Base-by-base conservation (phyloP, 2,797 vertebrate genomes). In the Sebastes diploproa region DNA sequence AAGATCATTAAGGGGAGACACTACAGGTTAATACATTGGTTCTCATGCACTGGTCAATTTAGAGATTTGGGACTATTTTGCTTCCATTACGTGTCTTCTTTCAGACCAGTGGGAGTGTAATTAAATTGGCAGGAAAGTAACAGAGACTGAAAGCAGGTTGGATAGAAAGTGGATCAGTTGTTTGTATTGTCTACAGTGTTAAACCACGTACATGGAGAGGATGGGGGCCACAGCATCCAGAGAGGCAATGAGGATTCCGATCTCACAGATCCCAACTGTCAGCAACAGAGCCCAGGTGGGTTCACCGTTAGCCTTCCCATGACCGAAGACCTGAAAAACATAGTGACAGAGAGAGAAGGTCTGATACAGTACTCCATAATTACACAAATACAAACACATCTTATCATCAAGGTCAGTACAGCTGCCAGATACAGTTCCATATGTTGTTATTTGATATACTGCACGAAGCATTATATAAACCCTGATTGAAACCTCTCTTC, bases 251-350 rank as follows among this genome's bases (percentile, higher is more conserved):
- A 99, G 96, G 88, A 99, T 97, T 83, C 98, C 98, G 1, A 96
- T 98, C 92, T 99, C 98, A 74, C 98, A 99, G 92, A 99, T 98
- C 36, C 94, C 94, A 16, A 97, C 96, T 0, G 98, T 99, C 84
- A 99, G 94, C 63, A 99, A 76, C 83, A 99, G 93, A 50, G 97
- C 98, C 98, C 98, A 99, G 0, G 98, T 99, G 34, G 98, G 98
- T 87, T 99, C 98, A n/a, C 97, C 97, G 0, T 98, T 99, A 62
- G 96, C 89, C 89, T 99, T 99, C 32, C 98, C 97, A 8, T 98
- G 98, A 86, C 98, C 97, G 38, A 99, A 99, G 54, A 99, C 94
- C 98, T 99, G 88, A 83, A 5, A 2, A 54, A 11, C 16, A 67
- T 8, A 78, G 4, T 54, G 8, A 67, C 2, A 20, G 25, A 32